These are phyloP conservation scores for Myiothlypis chrysogaster DNA, from an alignment of 2,797 vertebrate genomes.

Conservation along the genomic window DNA sequence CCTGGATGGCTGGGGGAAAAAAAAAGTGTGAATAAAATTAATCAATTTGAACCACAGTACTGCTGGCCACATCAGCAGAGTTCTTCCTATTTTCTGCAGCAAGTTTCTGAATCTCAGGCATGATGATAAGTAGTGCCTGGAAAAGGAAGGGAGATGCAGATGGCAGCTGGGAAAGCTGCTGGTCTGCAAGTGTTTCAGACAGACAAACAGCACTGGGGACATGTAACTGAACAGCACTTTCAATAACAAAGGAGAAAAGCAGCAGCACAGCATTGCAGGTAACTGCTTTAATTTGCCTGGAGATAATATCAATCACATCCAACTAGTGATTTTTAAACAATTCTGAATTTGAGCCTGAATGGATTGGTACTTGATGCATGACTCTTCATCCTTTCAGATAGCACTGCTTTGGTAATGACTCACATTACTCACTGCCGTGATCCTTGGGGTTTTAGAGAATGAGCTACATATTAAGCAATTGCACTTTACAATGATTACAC, in stretches of 20 bases:
- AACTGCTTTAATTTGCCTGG: not conserved
- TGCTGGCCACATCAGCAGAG: not conserved
- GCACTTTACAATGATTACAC: constrained; percentile 46
- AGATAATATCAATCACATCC: not conserved
- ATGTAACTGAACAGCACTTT: not conserved
- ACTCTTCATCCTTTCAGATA: constrained; percentile 1
- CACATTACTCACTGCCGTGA: not conserved
- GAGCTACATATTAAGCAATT: constrained; percentile 37
- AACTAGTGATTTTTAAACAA: not conserved
- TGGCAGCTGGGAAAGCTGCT: not conserved
- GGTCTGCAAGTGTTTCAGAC: not conserved
- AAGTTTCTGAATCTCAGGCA: not conserved
- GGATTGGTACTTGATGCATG: not conserved
- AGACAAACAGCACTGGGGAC: not conserved
- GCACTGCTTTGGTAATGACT: constrained; percentile 18
- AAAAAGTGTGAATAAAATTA: not conserved
- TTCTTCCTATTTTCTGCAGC: not conserved
- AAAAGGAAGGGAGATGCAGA: not conserved
- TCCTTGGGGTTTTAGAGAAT: constrained; percentile 47
- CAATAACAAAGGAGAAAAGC: not conserved
- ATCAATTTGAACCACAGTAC: not conserved
- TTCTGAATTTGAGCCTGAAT: constrained; percentile 15
- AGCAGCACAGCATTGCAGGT: not conserved
- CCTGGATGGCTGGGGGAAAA: not conserved
- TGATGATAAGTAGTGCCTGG: not conserved